These are phyloP conservation scores for Ethmia dodecea DNA, from an alignment of 2,888 invertebrate species.

Conservation along the genomic window DNA sequence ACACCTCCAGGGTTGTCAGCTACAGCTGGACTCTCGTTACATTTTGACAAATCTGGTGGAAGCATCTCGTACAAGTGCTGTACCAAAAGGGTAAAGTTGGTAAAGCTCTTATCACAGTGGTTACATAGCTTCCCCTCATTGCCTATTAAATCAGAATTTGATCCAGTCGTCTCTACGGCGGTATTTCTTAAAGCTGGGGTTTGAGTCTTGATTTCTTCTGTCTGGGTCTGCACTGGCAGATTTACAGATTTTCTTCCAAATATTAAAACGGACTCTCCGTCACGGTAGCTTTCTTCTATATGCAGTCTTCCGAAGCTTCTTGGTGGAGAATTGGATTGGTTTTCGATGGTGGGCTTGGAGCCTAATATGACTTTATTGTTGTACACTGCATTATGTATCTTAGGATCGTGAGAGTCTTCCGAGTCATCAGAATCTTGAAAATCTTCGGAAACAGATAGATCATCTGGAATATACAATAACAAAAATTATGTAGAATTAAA, in stretches of 20 bases:
- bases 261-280: too few species aligned
- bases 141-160: background rate
- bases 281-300: too few species aligned
- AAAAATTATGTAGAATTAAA: too few species aligned
- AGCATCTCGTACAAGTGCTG: constrained; percentile 42
- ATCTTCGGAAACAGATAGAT: background rate
- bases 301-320: too few species aligned
- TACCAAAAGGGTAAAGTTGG: constrained; percentile 30
- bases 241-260: background rate
- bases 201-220: too few species aligned
- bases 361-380: constrained; percentile 7
- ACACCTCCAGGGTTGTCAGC: constrained; percentile 1
- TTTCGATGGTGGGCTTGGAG: constrained; percentile 3
- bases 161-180: constrained; percentile 14
- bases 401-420: background rate
- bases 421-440: background rate
- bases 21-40: constrained; percentile 3
- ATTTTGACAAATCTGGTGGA: constrained; percentile 19
- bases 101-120: constrained; percentile 36
- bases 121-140: constrained; percentile 33
- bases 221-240: too few species aligned
- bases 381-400: background rate
- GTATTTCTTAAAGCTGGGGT: too few species aligned
- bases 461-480: too few species aligned
- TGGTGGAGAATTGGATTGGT: too few species aligned